phyloP scores from a whole-genome alignment of 2,797 vertebrate species.

The Manis crassicaudata region DNA sequence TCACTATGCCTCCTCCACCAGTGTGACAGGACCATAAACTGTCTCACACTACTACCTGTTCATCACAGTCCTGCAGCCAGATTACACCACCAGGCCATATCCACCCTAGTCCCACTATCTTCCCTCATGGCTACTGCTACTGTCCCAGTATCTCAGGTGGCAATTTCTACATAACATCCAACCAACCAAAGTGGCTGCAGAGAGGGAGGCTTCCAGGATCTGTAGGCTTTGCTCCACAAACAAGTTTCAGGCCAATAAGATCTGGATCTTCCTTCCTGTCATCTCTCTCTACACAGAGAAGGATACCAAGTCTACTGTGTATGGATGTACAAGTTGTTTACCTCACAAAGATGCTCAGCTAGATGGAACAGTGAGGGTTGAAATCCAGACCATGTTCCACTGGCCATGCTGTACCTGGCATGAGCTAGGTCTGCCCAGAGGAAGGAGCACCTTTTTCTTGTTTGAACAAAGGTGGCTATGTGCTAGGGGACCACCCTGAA shows the following conservation, averaged over 20 bases:
- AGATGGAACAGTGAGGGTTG: not conserved
- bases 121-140: not conserved
- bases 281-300: not conserved
- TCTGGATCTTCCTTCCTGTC: slow-evolving; percentile 9
- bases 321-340: not conserved
- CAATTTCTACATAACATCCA: not conserved
- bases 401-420: not conserved
- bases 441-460: not conserved
- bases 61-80: not conserved
- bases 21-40: not conserved
- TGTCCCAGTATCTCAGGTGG: not conserved
- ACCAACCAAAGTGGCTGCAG: not conserved
- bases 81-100: not conserved
- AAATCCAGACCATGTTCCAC: not conserved
- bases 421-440: not conserved
- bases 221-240: not conserved
- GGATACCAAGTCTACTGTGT: not conserved
- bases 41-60: not conserved
- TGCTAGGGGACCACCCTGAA: not conserved
- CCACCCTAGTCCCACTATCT: not conserved
- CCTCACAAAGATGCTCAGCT: not conserved
- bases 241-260: not conserved
- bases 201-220: not conserved
- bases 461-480: not conserved
- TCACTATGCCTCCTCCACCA: not conserved